phyloP scores from a whole-genome alignment of 2,113 vertebrate genomes.

The Agapornis roseicollis region DNA sequence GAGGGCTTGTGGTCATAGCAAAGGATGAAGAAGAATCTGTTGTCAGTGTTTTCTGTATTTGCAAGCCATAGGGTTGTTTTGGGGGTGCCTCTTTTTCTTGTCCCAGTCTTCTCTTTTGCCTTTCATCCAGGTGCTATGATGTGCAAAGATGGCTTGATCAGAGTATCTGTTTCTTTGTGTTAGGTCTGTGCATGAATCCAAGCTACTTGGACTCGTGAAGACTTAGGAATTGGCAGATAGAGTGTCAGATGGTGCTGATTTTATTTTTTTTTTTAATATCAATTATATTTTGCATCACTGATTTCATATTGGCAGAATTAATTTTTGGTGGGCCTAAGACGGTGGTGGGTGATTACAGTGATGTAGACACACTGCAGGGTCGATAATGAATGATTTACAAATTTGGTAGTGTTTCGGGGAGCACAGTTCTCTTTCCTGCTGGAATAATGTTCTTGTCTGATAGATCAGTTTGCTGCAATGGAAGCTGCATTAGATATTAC shows the following conservation, averaged over 20 bases:
- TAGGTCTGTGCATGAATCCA: neutral
- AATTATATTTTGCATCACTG: neutral
- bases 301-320: neutral
- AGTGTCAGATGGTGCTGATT: neutral
- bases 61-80: neutral
- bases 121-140: neutral
- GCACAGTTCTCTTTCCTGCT: neutral
- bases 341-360: rapidly evolving
- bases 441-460: neutral
- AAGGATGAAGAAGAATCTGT: neutral
- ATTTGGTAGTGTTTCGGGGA: neutral
- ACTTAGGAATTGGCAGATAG: neutral
- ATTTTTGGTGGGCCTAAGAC: neutral
- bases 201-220: neutral
- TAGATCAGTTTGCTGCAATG: neutral
- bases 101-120: neutral
- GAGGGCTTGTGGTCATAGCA: neutral
- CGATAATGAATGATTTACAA: neutral
- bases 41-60: neutral
- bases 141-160: neutral
- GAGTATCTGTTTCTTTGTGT: neutral
- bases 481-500: neutral
- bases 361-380: neutral
- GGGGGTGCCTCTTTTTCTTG: neutral
- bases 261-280: neutral